phyloP scores from a whole-genome alignment of 2,797 vertebrate species.

The Pristis pectinata region DNA sequence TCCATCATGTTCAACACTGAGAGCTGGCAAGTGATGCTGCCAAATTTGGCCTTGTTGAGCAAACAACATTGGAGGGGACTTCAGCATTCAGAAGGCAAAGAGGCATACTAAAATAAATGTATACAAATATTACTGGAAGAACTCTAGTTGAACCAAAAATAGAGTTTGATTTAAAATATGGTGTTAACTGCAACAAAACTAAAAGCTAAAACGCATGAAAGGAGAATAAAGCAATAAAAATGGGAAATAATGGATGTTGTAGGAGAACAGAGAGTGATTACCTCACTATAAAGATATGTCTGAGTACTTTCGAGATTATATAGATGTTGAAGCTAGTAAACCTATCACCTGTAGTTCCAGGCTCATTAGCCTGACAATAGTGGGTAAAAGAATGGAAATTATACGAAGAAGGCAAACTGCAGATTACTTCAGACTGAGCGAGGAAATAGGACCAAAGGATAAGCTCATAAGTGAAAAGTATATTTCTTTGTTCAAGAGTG shows the following conservation, averaged over 20 bases:
- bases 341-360: background rate
- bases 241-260: background rate
- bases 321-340: background rate
- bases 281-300: background rate
- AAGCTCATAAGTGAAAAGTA: background rate
- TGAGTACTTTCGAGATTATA: background rate
- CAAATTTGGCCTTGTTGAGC: background rate
- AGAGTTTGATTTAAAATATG: background rate
- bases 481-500: background rate
- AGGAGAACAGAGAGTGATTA: background rate
- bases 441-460: background rate
- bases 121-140: background rate
- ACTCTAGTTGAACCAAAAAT: background rate
- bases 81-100: background rate
- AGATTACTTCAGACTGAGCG: background rate
- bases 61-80: background rate
- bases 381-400: background rate
- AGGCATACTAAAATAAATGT: background rate
- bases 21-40: no score
- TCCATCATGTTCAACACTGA: background rate
- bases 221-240: background rate
- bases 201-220: background rate
- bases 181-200: background rate
- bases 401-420: background rate
- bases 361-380: background rate